Percentiles rank a stretch among this genome's conserved stretches.
Conservation (phyloP, 2,113 vertebrate species). For the Xiphias gladius region DNA sequence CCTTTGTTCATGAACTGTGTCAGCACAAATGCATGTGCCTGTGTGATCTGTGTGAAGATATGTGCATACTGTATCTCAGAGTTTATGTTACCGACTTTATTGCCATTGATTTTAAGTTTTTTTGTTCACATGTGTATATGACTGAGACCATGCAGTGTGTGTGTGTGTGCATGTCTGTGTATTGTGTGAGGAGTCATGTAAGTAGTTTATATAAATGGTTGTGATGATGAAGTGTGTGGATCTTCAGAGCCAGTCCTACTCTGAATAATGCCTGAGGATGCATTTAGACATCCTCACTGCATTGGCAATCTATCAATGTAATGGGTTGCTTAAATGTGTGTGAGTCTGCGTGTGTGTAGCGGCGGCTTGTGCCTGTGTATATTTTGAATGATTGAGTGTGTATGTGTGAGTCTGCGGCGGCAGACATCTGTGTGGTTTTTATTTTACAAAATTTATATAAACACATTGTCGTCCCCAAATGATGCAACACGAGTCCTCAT, state of each 20-base stretch:
- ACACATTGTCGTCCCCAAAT: slow-evolving; percentile 2
- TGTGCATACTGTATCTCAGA: background rate
- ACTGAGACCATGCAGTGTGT: background rate
- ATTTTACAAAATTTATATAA: slow-evolving; percentile 2
- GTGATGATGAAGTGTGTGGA: slow-evolving; percentile 57
- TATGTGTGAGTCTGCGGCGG: background rate
- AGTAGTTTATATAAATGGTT: slow-evolving; percentile 28
- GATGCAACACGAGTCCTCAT: slow-evolving; percentile 7
- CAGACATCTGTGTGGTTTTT: background rate
- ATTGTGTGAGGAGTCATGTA: slow-evolving; percentile 29
- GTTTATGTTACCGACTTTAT: background rate
- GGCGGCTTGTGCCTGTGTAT: slow-evolving; percentile 15
- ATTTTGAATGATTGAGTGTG: background rate
- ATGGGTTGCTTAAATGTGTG: slow-evolving; percentile 61
- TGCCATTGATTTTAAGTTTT: background rate
- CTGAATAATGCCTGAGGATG: slow-evolving; percentile 67
- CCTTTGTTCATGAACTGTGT: no score
- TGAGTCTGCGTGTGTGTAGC: slow-evolving; percentile 16
- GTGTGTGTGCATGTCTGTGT: no score
- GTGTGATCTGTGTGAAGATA: no score
- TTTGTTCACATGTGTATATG: background rate
- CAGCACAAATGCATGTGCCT: no score
- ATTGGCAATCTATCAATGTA: slow-evolving; percentile 59
- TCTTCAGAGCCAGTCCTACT: slow-evolving; percentile 56
- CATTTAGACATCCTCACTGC: slow-evolving; percentile 57